Evolutionary conservation across 2,888 invertebrate species (phyloP).

Genomic region (Netelia melanura): DNA sequence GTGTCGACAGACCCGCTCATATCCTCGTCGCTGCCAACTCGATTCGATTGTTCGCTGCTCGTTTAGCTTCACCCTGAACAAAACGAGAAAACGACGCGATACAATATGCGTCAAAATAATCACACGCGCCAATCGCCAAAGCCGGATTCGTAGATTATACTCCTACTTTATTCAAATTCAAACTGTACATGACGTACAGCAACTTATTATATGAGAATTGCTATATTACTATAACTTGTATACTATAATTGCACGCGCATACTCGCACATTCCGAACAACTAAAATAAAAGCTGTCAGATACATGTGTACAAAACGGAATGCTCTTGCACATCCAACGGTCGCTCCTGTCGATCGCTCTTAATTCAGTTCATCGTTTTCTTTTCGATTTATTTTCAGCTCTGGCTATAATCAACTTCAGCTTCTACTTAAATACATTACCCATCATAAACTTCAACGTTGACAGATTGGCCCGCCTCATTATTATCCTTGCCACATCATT

Average conservation of each 20-base stretch:
- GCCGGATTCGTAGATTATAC: no score
- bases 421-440: not conserved
- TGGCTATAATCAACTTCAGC: slow-evolving; percentile 6
- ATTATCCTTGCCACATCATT: slow-evolving; percentile 36
- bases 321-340: no score
- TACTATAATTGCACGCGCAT: no score
- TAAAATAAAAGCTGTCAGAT: no score
- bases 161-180: no score
- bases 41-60: slow-evolving; percentile 31
- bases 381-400: slow-evolving; percentile 26
- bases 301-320: no score
- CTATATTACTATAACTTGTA: no score
- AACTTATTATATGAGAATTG: no score
- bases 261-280: no score
- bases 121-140: no score
- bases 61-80: slow-evolving; percentile 31
- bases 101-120: not conserved
- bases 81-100: not conserved
- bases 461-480: slow-evolving; percentile 47
- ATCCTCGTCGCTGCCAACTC: slow-evolving; percentile 33
- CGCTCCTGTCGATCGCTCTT: no score
- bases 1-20: slow-evolving; percentile 53
- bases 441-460: slow-evolving; percentile 41
- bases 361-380: not conserved
- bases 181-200: no score